A percentile compares a stretch with the other conserved stretches of the same genome.
These are phyloP conservation scores for Nasua narica DNA, from an alignment of 2,797 vertebrate species.

Conservation along the genomic window DNA sequence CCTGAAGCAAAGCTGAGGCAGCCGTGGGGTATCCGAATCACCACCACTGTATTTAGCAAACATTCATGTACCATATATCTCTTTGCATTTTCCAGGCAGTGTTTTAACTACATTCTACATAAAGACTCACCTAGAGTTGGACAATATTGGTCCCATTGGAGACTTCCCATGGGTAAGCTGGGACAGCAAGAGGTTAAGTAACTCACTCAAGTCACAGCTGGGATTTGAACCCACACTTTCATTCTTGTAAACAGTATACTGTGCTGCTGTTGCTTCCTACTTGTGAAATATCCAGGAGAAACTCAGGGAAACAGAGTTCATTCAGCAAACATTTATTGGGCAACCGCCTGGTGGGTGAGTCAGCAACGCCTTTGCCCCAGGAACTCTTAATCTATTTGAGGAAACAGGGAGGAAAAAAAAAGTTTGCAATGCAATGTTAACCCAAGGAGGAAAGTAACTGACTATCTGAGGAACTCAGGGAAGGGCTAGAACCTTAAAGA, in stretches of 20 bases:
- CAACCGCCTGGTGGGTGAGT: conserved; percentile 40
- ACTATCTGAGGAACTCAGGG: background rate
- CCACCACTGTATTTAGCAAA: background rate
- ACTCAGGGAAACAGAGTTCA: conserved; percentile 38
- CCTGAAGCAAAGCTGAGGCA: background rate
- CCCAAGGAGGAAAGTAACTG: background rate
- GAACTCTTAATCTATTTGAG: conserved; percentile 28
- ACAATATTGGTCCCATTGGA: background rate
- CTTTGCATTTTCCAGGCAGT: background rate
- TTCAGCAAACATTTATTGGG: conserved; percentile 16
- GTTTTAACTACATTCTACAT: background rate
- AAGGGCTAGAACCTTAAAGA: background rate
- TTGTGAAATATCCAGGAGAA: background rate
- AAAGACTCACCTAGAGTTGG: background rate
- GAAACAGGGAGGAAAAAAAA: background rate
- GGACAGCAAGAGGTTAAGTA: background rate
- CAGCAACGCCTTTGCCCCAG: conserved; percentile 57
- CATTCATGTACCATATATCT: background rate
- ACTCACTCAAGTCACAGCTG: background rate
- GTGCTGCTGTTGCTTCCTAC: background rate
- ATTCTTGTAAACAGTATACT: background rate
- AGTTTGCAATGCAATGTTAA: background rate
- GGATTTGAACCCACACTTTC: background rate
- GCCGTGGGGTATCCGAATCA: background rate
- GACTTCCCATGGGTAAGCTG: background rate